Evolutionary conservation across 2,113 vertebrate genomes (phyloP), one percentile per base, ranked within the genome.

Genomic region (Rhipidura dahli): DNA sequence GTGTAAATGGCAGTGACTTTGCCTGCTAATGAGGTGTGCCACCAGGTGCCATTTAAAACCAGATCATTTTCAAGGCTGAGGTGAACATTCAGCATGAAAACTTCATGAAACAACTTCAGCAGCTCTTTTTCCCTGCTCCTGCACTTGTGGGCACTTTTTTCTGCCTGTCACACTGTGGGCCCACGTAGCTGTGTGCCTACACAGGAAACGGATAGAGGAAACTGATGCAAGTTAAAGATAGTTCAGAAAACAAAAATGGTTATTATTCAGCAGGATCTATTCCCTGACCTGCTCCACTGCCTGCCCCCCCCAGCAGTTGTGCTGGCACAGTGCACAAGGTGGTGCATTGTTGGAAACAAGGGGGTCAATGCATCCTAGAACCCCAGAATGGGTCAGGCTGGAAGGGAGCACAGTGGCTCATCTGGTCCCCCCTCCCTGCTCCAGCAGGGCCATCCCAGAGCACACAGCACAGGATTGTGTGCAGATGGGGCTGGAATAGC

Each of bases 191-290:
- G 15, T 50, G 72, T 35, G 64, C 56, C 51, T 60, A 30, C 33
- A 39, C 54, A 90, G 89, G 90, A 89, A 95, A 90, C 21, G 40
- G 56, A 54, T 49, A 57, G 71, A 73, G 88, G 90, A 95, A 95
- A 90, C 54, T 66, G 83, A 87, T 64, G 42, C 47, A 83, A 93
- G 71, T 33, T 56, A 80, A 69, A 92, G 78, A 91, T 35, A 88
- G 81, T 77, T 90, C 88, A 93, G 83, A 76, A 93, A 73, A 88
- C 12, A 90, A 79, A 85, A 90, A 61, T 51, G 51, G n/a, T 49
- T 90, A 30, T 92, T 95, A 84, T 83, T 90, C 70, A 89, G 54
- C 47, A 72, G 70, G 63, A 77, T 86, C 66, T 15, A 33, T 87
- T 88, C 50, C 54, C 50, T 7, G 59, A 53, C 33, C 63, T 44